Evolutionary conservation across 2,113 vertebrate genomes (phyloP), one percentile per base, ranked within the genome.

Genomic region (Plectropomus leopardus): DNA sequence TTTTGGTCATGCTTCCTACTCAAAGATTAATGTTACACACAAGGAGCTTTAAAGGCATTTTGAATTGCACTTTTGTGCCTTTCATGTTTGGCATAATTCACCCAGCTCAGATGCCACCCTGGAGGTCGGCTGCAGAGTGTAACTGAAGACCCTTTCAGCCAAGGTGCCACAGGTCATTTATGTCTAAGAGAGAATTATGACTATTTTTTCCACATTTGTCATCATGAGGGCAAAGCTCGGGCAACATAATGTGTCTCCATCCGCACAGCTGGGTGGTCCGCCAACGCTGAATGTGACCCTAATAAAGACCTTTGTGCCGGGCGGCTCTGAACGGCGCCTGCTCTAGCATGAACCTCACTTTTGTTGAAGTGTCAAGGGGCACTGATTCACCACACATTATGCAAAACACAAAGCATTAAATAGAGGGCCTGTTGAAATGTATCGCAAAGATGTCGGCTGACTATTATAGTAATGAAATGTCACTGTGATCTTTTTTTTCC

Each of bases 201-300:
- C 78, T 74, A 82, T 88, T 83, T 80, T 80, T 86, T 59, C 82
- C 82, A 64, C 82, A 73, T 91, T 86, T 89, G 86, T 93, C 80
- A 84, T 93, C 80, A 84, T 78, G 74, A 48, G 8, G 2, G 82
- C 19, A 47, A 84, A 75, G 82, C 66, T 44, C 10, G 24, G 57
- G 73, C 50, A 77, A 28, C 82, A 70, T 21, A 84, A 93, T 86
- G 77, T 61, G 30, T 80, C 47, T 82, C 78, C 73, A 64, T 70
- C 75, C 78, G 63, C 72, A 60, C 79, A 81, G 68, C 87, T 81
- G 94, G 94, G 94, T 95, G 94, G 94, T 95, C 94, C 24, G 40
- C 75, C 4, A 16, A 50, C n/a, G 73, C 79, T 53, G 72, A 86
- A 89, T 51, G 78, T 92, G 89, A 94, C 93, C 91, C 72, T 85